A percentile compares a stretch with the other conserved stretches of the same genome.
Conservation (phyloP, 2,797 vertebrate genomes). For the Phaenicophaeus curvirostris region DNA sequence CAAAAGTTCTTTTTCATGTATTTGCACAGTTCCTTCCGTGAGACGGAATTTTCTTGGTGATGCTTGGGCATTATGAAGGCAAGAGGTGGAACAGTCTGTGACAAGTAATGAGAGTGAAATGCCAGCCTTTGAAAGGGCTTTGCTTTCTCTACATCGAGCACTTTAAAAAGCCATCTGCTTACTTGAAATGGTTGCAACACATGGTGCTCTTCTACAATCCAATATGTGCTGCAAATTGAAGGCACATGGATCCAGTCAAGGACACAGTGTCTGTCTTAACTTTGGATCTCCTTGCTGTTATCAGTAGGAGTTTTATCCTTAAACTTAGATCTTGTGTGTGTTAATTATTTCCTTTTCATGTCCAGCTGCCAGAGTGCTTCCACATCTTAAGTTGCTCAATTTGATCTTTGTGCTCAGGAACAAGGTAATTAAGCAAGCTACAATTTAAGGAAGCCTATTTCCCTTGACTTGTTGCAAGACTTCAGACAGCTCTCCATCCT, state of each 20-base stretch:
- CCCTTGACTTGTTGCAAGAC: conserved; percentile 68
- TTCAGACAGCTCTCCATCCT: conserved; percentile 72
- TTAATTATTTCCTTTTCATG: conserved; percentile 80
- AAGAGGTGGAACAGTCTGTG: conserved; percentile 54
- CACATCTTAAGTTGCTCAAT: conserved; percentile 78
- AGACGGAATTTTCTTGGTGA: conserved; percentile 11
- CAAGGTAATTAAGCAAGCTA: conserved; percentile 80
- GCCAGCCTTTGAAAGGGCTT: conserved; percentile 47
- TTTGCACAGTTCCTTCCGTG: not conserved
- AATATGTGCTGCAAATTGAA: conserved; percentile 57
- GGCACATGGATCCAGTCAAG: conserved; percentile 65
- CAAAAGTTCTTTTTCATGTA: not conserved
- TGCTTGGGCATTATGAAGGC: not conserved
- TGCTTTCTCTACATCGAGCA: not conserved
- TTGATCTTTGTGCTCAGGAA: conserved; percentile 80
- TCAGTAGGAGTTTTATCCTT: conserved; percentile 69
- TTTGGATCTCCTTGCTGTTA: conserved; percentile 72
- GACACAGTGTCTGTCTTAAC: conserved; percentile 67
- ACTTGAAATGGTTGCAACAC: conserved; percentile 60
- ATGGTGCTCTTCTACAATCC: conserved; percentile 37
- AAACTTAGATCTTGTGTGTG: conserved; percentile 63
- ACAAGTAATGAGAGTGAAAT: conserved; percentile 51
- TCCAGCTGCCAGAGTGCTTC: conserved; percentile 73
- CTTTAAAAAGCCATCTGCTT: conserved; percentile 64
- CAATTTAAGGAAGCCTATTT: conserved; percentile 73